These are phyloP conservation scores for Amblyteles armatorius DNA, from an alignment of 2,888 invertebrate genomes.

Conservation along the genomic window DNA sequence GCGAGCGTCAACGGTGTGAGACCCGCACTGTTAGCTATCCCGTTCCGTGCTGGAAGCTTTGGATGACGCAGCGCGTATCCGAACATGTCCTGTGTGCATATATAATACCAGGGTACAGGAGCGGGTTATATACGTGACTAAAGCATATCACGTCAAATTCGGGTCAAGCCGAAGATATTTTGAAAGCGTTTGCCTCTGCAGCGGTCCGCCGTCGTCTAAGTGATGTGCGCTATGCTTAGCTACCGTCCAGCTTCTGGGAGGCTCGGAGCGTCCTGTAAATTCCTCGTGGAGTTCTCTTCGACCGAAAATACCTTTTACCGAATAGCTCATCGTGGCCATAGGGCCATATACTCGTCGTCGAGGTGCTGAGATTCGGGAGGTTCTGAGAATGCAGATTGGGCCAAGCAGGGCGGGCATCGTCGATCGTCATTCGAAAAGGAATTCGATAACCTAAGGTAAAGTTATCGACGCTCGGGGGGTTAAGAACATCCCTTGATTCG, in stretches of 20 bases:
- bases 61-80: conserved; percentile 98
- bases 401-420: neutral
- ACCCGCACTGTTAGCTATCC: conserved; percentile 94
- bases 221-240: conserved; percentile 34
- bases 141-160: conserved; percentile 57
- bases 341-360: neutral
- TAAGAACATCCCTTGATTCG: too few species aligned
- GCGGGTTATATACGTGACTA: neutral
- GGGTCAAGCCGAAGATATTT: conserved; percentile 63
- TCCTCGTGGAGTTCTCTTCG: conserved; percentile 52
- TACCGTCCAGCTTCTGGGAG: conserved; percentile 40
- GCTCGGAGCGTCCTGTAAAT: conserved; percentile 56
- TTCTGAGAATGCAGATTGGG: conserved; percentile 53
- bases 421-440: neutral
- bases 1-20: conserved; percentile 98
- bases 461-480: too few species aligned
- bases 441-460: too few species aligned
- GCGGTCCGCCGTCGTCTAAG: neutral
- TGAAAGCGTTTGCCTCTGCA: conserved; percentile 19
- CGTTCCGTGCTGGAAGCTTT: conserved; percentile 95
- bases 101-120: conserved; percentile 40
- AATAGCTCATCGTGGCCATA: conserved; percentile 57
- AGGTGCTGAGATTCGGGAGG: conserved; percentile 48
- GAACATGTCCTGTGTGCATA: conserved; percentile 94
- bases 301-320: conserved; percentile 64